These are phyloP conservation scores for Spodoptera picta DNA, from an alignment of 2,888 invertebrate species.

Conservation along the genomic window DNA sequence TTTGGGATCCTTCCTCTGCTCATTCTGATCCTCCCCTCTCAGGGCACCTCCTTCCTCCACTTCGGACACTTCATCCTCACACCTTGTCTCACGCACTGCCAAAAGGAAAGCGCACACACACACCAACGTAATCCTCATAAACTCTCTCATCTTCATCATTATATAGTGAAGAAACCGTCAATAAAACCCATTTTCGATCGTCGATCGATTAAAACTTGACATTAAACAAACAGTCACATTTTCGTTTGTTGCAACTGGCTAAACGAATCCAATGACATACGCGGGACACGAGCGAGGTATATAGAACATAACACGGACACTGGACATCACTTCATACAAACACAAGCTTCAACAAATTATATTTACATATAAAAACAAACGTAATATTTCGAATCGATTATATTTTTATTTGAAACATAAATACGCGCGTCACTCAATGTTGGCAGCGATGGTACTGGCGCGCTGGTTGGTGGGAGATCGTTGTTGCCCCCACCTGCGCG, in stretches of 20 bases:
- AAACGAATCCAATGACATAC: slow-evolving; percentile 69
- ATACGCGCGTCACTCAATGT: slow-evolving; percentile 70
- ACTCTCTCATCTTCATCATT: slow-evolving; percentile 82
- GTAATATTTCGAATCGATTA: slow-evolving; percentile 63
- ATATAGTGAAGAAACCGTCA: slow-evolving; percentile 67
- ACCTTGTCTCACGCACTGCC: slow-evolving; percentile 71
- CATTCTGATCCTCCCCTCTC: slow-evolving; percentile 63
- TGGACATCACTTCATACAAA: slow-evolving; percentile 55
- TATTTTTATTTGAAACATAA: slow-evolving; percentile 56
- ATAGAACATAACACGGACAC: slow-evolving; percentile 58
- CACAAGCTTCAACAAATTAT: slow-evolving; percentile 42
- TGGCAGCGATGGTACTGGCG: slow-evolving; percentile 76
- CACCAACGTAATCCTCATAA: slow-evolving; percentile 79
- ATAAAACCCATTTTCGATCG: slow-evolving; percentile 74
- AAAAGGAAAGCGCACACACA: slow-evolving; percentile 76
- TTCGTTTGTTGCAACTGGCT: slow-evolving; percentile 74
- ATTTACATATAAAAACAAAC: slow-evolving; percentile 47
- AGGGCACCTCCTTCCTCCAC: slow-evolving; percentile 51
- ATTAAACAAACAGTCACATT: slow-evolving; percentile 82
- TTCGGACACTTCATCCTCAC: slow-evolving; percentile 73
- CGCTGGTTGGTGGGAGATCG: slow-evolving; percentile 65
- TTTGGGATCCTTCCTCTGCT: slow-evolving; percentile 75
- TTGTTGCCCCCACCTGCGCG: slow-evolving; percentile 72
- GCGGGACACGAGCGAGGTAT: slow-evolving; percentile 54
- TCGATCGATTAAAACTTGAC: slow-evolving; percentile 61